Evolutionary conservation across 2,797 vertebrate genomes (phyloP), one percentile per base, ranked within the genome.

Genomic region (Tachyglossus aculeatus): DNA sequence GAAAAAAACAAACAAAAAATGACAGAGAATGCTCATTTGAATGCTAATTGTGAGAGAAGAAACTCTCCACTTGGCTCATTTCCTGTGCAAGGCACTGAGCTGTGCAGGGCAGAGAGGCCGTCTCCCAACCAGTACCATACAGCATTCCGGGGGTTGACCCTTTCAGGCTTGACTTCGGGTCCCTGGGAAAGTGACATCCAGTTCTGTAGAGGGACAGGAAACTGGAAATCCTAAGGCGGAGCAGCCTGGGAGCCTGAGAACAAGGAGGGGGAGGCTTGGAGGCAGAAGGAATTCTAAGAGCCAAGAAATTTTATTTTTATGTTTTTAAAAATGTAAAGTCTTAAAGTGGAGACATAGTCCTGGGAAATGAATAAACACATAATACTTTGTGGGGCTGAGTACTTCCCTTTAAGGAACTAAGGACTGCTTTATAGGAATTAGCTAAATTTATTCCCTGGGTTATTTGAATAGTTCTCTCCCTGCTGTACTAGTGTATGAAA

Each of bases 81-180:
- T 86, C 80, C 78, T 80, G 82, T 84, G 71, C 73, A n/a, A n/a
- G n/a, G n/a, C 83, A 87, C 83, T 85, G 81, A 87, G 73, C 68
- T 16, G 16, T 43, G 37, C 41, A 80, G 81, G 73, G 78, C 80
- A 76, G 71, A 62, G 53, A 43, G 48, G 76, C 44, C 84, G 83
- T 82, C 76, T 87, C 78, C 71, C 73, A 67, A 71, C 76, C 83
- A 76, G 81, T 85, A 82, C 78, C 83, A 83, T 74, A 80, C 85
- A 69, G 71, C 73, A 83, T 87, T 85, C 76, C 83, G 67, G 63
- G 74, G 81, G 81, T 78, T 87, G 83, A 82, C 74, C 76, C 83
- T 76, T 83, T 71, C 83, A 83, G 57, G 81, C 45, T 78, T 64
- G 43, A 85, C 55, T 83, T 74, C 21, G 45, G 61, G 62, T 76